These are phyloP conservation scores for Numenius phaeopus DNA, from an alignment of 2,797 vertebrate species.

Conservation along the genomic window DNA sequence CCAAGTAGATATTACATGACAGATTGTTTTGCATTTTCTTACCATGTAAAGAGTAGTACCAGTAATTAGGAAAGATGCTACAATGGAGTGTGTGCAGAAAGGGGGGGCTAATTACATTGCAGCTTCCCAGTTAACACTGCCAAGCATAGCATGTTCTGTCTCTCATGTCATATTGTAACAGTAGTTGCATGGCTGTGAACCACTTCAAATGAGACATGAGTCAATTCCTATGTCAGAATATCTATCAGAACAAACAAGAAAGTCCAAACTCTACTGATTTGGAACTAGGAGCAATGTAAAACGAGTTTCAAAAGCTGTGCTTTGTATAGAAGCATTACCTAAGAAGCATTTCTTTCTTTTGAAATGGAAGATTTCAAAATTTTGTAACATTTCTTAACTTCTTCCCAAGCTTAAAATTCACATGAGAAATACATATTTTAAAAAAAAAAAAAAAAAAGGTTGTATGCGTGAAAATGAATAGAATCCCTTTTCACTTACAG, in stretches of 20 bases:
- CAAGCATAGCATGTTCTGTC: background rate
- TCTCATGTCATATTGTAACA: fast-evolving
- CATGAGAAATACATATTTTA: background rate
- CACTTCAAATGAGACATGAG: background rate
- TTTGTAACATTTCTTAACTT: background rate
- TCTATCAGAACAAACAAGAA: background rate
- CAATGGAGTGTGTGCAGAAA: background rate
- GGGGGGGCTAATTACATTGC: background rate
- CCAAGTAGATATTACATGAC: background rate
- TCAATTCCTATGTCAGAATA: background rate
- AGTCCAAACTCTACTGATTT: background rate
- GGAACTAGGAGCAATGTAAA: background rate
- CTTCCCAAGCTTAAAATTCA: background rate
- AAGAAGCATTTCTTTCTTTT: background rate
- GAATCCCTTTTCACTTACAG: background rate
- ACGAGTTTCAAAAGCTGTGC: background rate
- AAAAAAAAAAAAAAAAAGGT: background rate
- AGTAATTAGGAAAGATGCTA: background rate
- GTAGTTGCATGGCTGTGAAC: background rate
- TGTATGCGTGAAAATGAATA: background rate
- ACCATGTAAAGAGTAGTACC: background rate
- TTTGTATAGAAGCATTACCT: background rate
- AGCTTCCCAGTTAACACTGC: background rate
- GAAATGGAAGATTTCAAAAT: background rate
- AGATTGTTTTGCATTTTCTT: background rate